Percentiles rank a stretch among this genome's conserved stretches.
phyloP scores from a whole-genome alignment of 1,140 invertebrate species.

The Manduca sexta region DNA sequence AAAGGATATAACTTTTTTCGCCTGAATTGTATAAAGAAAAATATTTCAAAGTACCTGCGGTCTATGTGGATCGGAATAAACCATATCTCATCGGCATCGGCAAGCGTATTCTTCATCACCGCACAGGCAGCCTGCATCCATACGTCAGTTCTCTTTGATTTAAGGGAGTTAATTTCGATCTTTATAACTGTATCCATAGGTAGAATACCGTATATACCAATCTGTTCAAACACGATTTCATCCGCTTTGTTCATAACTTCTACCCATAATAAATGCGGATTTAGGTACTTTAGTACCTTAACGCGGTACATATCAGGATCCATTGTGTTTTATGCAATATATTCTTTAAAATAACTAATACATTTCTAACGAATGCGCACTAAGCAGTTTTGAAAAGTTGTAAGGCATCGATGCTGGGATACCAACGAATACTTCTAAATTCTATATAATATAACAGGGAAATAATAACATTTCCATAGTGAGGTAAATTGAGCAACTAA shows the following conservation, averaged over 20 bases:
- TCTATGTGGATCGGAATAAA: slow-evolving; percentile 43
- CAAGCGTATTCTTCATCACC: slow-evolving; percentile 29
- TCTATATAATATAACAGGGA: background rate
- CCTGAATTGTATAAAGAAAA: background rate
- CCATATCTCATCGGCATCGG: slow-evolving; percentile 25
- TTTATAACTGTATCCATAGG: slow-evolving; percentile 35
- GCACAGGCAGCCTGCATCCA: slow-evolving; percentile 34
- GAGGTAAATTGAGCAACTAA: no score
- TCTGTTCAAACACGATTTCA: slow-evolving; percentile 45
- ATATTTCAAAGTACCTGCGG: slow-evolving; percentile 28
- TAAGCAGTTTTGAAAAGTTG: background rate
- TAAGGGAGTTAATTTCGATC: slow-evolving; percentile 15
- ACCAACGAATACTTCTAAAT: background rate
- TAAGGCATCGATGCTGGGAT: background rate
- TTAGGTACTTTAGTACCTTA: slow-evolving; percentile 40
- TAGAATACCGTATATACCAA: slow-evolving; percentile 50
- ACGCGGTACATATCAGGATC: slow-evolving; percentile 37
- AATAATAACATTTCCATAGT: background rate
- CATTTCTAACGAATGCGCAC: no score
- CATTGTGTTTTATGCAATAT: slow-evolving; percentile 21
- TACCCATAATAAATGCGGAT: slow-evolving; percentile 57
- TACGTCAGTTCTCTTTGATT: slow-evolving; percentile 15
- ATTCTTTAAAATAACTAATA: background rate
- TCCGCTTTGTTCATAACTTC: slow-evolving; percentile 23
- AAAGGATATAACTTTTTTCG: background rate